Conservation (phyloP, 92 coral and sea anemone genomes). For the Montipora capitata region DNA sequence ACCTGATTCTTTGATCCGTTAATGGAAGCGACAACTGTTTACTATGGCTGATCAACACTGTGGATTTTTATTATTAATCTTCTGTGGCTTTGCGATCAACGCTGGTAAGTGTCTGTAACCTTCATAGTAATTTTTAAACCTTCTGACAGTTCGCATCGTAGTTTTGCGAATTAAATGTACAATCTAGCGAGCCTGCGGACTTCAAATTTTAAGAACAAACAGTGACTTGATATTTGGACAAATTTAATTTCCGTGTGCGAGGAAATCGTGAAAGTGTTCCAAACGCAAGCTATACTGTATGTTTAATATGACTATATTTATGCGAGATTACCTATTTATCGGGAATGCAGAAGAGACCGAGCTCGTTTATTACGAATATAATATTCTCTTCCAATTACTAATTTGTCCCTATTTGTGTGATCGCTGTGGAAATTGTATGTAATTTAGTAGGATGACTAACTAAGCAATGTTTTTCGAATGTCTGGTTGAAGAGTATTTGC, state of each 20-base stretch:
- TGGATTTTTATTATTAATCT: constrained; percentile 43
- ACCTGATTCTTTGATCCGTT: not conserved
- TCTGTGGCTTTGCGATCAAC: constrained; percentile 47
- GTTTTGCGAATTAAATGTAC: constrained; percentile 18
- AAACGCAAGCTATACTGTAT: too few relatives aligned
- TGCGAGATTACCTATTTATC: too few relatives aligned
- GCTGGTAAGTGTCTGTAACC: constrained; percentile 43
- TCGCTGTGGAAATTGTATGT: too few relatives aligned
- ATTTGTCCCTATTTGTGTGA: too few relatives aligned
- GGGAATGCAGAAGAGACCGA: too few relatives aligned
- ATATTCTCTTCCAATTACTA: too few relatives aligned
- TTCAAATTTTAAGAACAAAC: not conserved
- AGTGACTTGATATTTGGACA: not conserved
- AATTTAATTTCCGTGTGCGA: not conserved
- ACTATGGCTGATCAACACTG: constrained; percentile 32
- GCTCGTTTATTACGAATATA: too few relatives aligned
- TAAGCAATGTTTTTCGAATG: not conserved
- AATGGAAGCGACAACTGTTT: constrained; percentile 10
- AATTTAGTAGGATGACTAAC: too few relatives aligned
- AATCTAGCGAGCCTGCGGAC: not conserved
- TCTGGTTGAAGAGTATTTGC: not conserved
- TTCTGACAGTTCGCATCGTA: not conserved
- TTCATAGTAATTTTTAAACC: not conserved
- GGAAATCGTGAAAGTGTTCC: too few relatives aligned
- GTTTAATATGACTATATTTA: too few relatives aligned